Percentiles rank a stretch among this genome's conserved stretches.
Evolutionary conservation across 2,888 invertebrate species (phyloP).

Genomic region (Clusia tigrina): DNA sequence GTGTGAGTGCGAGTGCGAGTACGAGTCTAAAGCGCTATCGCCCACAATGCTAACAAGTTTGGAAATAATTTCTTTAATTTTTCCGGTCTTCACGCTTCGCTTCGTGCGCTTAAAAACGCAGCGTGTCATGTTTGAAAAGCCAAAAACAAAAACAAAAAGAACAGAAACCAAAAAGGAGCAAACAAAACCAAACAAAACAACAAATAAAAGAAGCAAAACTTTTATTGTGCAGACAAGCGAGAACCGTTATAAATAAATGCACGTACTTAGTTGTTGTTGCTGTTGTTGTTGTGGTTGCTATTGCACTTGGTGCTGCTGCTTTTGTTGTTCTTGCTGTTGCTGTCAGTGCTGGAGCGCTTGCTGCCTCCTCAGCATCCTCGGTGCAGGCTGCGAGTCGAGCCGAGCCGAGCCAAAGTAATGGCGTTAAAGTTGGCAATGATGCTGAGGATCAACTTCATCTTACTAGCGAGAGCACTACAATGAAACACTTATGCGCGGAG

Average conservation of each 20-base stretch:
- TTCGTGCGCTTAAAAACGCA: slow-evolving; percentile 14
- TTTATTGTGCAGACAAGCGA: slow-evolving; percentile 27
- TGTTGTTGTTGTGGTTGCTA: neutral
- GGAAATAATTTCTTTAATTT: slow-evolving; percentile 24
- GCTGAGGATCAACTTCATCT: slow-evolving; percentile 46
- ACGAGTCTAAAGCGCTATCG: slow-evolving; percentile 7
- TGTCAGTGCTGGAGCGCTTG: too few relatives aligned
- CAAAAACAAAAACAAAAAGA: slow-evolving; percentile 10
- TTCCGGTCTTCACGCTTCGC: slow-evolving; percentile 19
- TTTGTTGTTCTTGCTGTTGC: too few relatives aligned
- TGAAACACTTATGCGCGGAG: neutral
- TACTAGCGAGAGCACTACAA: neutral
- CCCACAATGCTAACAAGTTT: slow-evolving; percentile 32
- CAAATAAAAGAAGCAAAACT: slow-evolving; percentile 19
- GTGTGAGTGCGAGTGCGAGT: neutral
- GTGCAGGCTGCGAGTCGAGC: too few relatives aligned
- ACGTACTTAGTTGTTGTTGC: slow-evolving; percentile 36
- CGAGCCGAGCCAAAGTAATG: slow-evolving; percentile 35
- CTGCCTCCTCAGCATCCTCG: too few relatives aligned
- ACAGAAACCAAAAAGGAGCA: slow-evolving; percentile 24
- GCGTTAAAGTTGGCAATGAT: slow-evolving; percentile 53
- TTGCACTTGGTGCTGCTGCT: too few relatives aligned
- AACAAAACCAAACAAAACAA: slow-evolving; percentile 18
- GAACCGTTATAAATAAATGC: slow-evolving; percentile 51
- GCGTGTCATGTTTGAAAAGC: slow-evolving; percentile 25